A percentile compares a stretch with the other conserved stretches of the same genome.
Evolutionary conservation across 2,113 vertebrate species (phyloP).

Genomic region (Oreotragus oreotragus): DNA sequence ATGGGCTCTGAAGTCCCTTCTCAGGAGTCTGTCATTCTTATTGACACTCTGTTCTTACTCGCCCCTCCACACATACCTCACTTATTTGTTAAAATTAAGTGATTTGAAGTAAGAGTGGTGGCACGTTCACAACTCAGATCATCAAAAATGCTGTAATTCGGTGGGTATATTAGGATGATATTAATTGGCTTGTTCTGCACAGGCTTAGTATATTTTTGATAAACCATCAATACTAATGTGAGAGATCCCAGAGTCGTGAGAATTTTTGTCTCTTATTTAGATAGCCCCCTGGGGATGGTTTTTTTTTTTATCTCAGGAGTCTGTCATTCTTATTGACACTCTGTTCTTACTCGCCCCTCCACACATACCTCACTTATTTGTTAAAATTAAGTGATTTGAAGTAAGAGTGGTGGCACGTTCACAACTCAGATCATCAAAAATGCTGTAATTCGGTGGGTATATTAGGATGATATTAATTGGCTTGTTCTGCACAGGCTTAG

Average conservation of each 20-base stretch:
- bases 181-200: neutral
- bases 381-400: slow-evolving; percentile 35
- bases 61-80: neutral
- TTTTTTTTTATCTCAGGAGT: slow-evolving; percentile 47
- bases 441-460: neutral
- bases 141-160: neutral
- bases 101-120: neutral
- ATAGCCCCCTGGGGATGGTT: neutral
- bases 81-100: slow-evolving; percentile 23
- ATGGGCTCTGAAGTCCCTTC: slow-evolving; percentile 19
- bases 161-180: neutral
- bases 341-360: neutral
- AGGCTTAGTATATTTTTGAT: neutral
- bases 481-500: neutral
- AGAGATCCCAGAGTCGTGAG: neutral
- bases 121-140: neutral
- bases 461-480: neutral
- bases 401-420: neutral
- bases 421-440: neutral
- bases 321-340: slow-evolving; percentile 21
- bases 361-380: neutral
- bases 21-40: slow-evolving; percentile 46
- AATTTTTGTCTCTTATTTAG: neutral
- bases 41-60: neutral
- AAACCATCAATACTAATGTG: neutral